phyloP scores from a whole-genome alignment of 2,888 invertebrate genomes.

The Augiades crinisus region DNA sequence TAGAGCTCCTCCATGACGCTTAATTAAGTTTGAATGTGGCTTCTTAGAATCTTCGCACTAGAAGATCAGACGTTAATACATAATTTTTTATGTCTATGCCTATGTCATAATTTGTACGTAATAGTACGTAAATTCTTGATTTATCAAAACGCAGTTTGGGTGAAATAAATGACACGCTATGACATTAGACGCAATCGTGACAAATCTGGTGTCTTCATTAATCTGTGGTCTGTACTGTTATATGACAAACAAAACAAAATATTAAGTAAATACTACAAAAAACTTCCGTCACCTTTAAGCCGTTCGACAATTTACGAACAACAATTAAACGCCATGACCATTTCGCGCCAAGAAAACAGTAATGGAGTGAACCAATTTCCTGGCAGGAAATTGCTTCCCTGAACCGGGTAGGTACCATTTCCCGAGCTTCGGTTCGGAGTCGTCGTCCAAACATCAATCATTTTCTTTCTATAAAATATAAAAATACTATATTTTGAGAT shows the following conservation, averaged over 20 bases:
- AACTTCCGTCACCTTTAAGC: constrained; percentile 1
- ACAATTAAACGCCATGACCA: constrained; percentile 16
- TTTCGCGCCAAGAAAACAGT: constrained; percentile 37
- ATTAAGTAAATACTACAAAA: background rate
- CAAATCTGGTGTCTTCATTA: no score
- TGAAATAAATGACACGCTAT: no score
- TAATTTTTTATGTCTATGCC: no score
- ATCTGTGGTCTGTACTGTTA: no score
- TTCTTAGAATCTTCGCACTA: no score
- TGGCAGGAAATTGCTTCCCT: constrained; percentile 67
- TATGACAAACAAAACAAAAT: background rate
- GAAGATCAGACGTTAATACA: no score
- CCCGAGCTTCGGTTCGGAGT: constrained; percentile 56
- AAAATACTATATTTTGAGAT: constrained; percentile 21
- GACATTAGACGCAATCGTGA: no score
- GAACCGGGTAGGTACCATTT: constrained; percentile 49
- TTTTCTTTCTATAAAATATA: constrained; percentile 26
- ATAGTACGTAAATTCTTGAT: no score
- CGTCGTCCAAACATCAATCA: constrained; percentile 55
- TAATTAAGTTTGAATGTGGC: no score
- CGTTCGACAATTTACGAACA: background rate
- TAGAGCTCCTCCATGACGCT: no score
- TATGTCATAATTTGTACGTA: no score
- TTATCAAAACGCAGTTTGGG: no score
- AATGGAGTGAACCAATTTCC: constrained; percentile 68